phyloP scores from a whole-genome alignment of 2,113 vertebrate genomes.

The Hirundichthys speculiger region DNA sequence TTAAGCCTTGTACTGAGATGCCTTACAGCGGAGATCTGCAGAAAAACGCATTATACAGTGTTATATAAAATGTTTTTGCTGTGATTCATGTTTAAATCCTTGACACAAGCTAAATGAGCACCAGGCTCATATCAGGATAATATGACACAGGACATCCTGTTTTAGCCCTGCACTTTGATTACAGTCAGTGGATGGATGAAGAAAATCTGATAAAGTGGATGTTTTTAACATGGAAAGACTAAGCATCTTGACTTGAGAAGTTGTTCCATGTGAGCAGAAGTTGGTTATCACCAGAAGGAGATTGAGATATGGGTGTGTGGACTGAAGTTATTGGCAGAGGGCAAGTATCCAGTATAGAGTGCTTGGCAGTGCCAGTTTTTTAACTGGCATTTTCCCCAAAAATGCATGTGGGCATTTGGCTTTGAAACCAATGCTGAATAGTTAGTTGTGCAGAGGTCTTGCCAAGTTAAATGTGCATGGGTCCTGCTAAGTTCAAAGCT shows the following conservation, averaged over 20 bases:
- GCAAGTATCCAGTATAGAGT: not conserved
- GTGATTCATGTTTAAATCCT: constrained; percentile 2
- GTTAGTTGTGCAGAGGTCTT: no score
- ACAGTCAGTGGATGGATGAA: not conserved
- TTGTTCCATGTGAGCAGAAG: no score
- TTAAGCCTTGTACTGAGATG: not conserved
- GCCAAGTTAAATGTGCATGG: no score
- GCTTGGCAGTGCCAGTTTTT: not conserved
- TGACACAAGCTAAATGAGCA: not conserved
- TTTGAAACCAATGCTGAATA: not conserved
- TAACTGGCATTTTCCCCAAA: not conserved
- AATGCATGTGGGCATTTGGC: not conserved
- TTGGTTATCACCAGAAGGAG: no score
- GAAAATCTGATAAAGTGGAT: not conserved
- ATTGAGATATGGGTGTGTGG: no score
- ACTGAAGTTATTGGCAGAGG: not conserved
- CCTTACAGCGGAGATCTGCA: not conserved
- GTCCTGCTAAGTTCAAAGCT: no score
- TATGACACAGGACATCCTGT: not conserved
- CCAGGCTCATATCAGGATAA: not conserved
- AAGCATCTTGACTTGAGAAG: no score
- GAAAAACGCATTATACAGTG: not conserved
- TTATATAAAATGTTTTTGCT: not conserved
- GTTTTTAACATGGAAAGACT: not conserved
- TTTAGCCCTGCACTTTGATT: not conserved